A percentile compares a stretch with the other conserved stretches of the same genome.
Conservation (phyloP, 2,888 invertebrate species). For the Ophonus ardosiacus region DNA sequence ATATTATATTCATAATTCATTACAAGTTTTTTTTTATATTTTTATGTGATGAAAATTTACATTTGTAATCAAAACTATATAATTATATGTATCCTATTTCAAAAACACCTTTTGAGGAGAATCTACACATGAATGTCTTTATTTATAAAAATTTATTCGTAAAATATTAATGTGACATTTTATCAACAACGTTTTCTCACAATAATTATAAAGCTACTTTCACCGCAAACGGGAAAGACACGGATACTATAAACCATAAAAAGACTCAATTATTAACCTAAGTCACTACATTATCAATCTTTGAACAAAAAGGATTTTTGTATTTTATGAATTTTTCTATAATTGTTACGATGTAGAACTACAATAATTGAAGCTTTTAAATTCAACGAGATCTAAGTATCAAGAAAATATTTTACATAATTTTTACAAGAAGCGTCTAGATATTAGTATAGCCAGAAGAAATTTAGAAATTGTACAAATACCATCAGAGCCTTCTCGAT, state of each 20-base stretch:
- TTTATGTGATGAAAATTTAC: constrained; percentile 9
- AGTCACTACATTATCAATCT: background rate
- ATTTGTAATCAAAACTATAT: constrained; percentile 13
- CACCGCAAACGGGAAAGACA: background rate
- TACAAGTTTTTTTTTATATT: constrained; percentile 10
- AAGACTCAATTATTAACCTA: background rate
- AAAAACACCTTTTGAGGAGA: constrained; percentile 22
- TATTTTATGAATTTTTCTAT: no score
- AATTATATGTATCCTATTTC: constrained; percentile 40
- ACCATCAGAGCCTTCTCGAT: no score
- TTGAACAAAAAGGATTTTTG: no score
- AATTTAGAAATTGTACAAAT: no score
- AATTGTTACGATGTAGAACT: no score
- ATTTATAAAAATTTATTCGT: constrained; percentile 33
- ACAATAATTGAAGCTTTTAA: no score
- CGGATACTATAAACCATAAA: background rate
- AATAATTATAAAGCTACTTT: constrained; percentile 24
- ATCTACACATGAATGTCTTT: constrained; percentile 29
- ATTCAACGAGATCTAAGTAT: no score
- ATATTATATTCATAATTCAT: constrained; percentile 38
- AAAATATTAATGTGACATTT: constrained; percentile 34
- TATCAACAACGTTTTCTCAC: constrained; percentile 6
- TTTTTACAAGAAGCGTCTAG: no score
- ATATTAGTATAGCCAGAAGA: no score
- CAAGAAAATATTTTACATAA: no score